Percentiles rank a stretch among this genome's conserved stretches.
phyloP scores from a whole-genome alignment of 1,140 invertebrate species.

The Cardiocondyla obscurior region DNA sequence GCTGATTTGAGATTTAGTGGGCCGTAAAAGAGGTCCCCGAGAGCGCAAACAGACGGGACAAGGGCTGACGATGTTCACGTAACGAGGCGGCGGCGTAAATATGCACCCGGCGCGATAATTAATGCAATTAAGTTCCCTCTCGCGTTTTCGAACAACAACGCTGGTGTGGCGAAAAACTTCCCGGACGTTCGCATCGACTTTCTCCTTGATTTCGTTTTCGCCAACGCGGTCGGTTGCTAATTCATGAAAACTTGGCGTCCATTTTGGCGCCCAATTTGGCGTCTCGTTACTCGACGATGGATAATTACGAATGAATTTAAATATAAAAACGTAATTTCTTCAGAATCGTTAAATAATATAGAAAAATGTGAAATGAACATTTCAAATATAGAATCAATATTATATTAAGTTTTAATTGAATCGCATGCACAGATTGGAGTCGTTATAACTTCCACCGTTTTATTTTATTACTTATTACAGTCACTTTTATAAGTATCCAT shows the following conservation, averaged over 20 bases:
- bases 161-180: constrained; percentile 48
- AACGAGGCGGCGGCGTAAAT: constrained; percentile 57
- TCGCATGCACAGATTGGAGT: not conserved
- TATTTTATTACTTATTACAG: not conserved
- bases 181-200: not conserved
- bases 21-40: constrained; percentile 54
- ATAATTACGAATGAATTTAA: not conserved
- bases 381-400: not conserved
- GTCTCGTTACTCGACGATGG: no score
- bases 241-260: constrained; percentile 23
- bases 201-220: constrained; percentile 29
- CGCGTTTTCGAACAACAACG: constrained; percentile 32
- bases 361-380: not conserved
- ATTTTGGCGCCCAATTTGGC: not conserved
- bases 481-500: no score
- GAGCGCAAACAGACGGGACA: constrained; percentile 60
- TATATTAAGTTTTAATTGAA: not conserved
- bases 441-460: not conserved
- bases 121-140: constrained; percentile 65
- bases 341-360: not conserved
- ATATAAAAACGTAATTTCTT: not conserved
- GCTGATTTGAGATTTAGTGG: constrained; percentile 68
- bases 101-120: constrained; percentile 55
- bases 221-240: constrained; percentile 39
- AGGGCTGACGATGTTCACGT: constrained; percentile 58